Base-by-base conservation (phyloP, 35 echinoderm and acorn worm species). In the Patiria miniata region DNA sequence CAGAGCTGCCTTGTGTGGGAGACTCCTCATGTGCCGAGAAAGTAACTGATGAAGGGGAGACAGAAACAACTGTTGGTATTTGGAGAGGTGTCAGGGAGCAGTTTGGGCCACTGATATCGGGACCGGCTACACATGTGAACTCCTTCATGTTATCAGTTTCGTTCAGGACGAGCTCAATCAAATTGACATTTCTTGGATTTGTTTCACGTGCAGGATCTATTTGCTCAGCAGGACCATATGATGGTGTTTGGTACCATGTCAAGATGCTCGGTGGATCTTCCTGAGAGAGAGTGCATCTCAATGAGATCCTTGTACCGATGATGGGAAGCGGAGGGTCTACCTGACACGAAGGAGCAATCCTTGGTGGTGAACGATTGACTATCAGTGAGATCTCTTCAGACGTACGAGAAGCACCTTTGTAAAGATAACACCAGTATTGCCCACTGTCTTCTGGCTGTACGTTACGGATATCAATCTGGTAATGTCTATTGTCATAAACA, bases 71-170 rank as follows among this genome's bases (percentile, higher is more conserved):
- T 34, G 65, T 2, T 73, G 65, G 26, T 28, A 73, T 73, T 34
- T 30, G 19, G 2, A 73, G 26, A 73, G 26, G 65, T 16, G 65
- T 36, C 23, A 73, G 26, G 19, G 26, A 73, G 26, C 65, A 73
- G 34, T 16, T 73, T 73, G 65, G 65, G 14, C 65, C 65, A 22
- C n/a, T 9, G 29, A 0, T 5, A 21, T 1, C 18, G 26, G 19
- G 65, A 73, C 65, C 65, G 29, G 65, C 65, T 30, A 73, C 26
- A 73, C 65, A 73, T 8, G 29, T 73, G 34, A 73, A 73, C 22
- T 73, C 65, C 9, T 15, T 73, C 65, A 73, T 73, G 2, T 73
- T 73, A 23, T 73, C 65, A 73, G 2, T 15, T 34, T 73, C 65
- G 8, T 10, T 73, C 21, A 73, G n/a, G 26, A 23, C 29, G 10